Evolutionary conservation across 2,113 vertebrate species (phyloP), one percentile per base, ranked within the genome.

Genomic region (Acanthochromis polyacanthus): DNA sequence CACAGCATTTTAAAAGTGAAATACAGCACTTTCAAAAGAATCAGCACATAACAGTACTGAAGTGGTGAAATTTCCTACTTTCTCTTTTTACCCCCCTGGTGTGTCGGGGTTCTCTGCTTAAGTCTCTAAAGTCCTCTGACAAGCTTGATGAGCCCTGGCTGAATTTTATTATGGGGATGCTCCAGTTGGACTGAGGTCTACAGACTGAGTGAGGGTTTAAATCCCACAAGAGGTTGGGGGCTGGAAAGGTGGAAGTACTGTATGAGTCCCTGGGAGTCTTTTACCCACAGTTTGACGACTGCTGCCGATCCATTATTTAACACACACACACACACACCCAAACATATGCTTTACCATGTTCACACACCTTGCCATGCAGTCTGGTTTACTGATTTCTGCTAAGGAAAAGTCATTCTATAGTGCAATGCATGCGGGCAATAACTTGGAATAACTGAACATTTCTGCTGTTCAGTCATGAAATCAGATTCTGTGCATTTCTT

Each of bases 301-400:
- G 60, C 75, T 81, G 62, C 73, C 59, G 67, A 85, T 91, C 52
- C 71, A 86, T 87, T 82, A 90, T 92, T 88, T 78, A 92, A 83
- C 55, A 78, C 66, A 69, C 59, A 38, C 45, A 66, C 25, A 25
- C 25, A 25, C 25, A 25, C 65, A 28, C 14, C 32, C 40, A 43
- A 43, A 43, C 40, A 15, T 12, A 43, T 6, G 32, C 48, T 36
- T 20, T n/a, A 5, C 52, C 2, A 20, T 23, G 52, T 36, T 5
- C n/a, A 40, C 22, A 62, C 8, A 77, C 36, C 56, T 22, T 30
- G 45, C 19, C 19, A 62, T 20, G 56, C 22, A 28, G 16, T 72
- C 55, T 60, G 19, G 30, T 71, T 66, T 17, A 15, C 38, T 30
- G 36, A 52, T 23, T 66, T 56, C 15, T 16, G 16, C 40, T 0